A percentile compares a stretch with the other conserved stretches of the same genome.
phyloP scores from a whole-genome alignment of 2,113 vertebrate genomes.

The Cebus imitator region DNA sequence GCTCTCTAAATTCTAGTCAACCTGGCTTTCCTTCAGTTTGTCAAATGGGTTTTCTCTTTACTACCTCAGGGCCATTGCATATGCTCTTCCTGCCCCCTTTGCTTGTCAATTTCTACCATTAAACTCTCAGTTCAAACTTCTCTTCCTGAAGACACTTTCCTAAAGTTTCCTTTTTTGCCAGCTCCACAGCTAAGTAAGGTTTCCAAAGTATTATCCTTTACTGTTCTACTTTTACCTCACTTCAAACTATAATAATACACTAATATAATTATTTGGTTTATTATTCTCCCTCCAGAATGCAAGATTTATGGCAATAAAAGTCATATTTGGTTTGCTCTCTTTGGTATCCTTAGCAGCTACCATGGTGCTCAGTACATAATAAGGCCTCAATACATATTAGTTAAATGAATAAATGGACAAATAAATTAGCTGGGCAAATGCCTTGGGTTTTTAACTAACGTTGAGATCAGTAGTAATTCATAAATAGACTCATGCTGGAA shows the following conservation, averaged over 20 bases:
- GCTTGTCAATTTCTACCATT: background rate
- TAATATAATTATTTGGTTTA: background rate
- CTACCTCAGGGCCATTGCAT: background rate
- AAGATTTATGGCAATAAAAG: constrained; percentile 4
- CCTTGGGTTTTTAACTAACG: background rate
- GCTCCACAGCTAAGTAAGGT: background rate
- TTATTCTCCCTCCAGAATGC: background rate
- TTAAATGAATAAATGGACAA: background rate
- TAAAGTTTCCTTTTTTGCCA: background rate
- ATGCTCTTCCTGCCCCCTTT: background rate
- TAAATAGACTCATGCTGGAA: background rate
- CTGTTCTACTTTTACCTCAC: background rate
- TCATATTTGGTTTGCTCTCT: background rate
- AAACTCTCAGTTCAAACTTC: background rate
- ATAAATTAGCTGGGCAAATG: background rate
- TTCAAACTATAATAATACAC: background rate
- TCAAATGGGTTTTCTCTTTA: background rate
- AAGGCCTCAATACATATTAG: background rate
- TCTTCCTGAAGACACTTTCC: background rate
- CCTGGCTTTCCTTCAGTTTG: background rate
- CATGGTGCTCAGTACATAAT: background rate
- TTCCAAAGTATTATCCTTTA: background rate
- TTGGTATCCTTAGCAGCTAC: background rate
- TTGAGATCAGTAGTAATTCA: background rate
- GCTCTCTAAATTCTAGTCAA: background rate